Evolutionary conservation across 1,140 invertebrate species (phyloP), one percentile per base, ranked within the genome.

Genomic region (Ceratoteleas bidentatus): DNA sequence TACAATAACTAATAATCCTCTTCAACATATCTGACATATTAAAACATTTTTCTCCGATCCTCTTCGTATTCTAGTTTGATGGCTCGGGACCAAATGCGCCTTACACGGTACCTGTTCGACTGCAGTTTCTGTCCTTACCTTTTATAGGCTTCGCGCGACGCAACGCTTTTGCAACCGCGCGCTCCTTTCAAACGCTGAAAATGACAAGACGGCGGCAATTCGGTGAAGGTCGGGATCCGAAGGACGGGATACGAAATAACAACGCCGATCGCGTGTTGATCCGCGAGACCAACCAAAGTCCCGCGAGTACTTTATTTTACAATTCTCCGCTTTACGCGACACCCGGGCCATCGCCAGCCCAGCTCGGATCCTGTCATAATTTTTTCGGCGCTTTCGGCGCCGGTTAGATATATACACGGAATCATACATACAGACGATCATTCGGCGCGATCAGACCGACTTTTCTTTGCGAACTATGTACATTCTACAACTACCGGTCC

Each of bases 321-420:
- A 85, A 73, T 81, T 68, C 61, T 72, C 76, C 24, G 50, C 11
- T 40, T 77, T 74, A 60, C 52, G 15, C 58, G 62, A 78, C 74
- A 76, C 8, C 53, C 72, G 64, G 32, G 56, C 57, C 62, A 57
- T 24, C 49, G 74, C 64, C 73, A 62, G 60, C 15, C 61, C 53
- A 16, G 66, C 49, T 53, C 73, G 38, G 8, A 72, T 62, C 58
- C 58, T 74, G 32, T 64, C 53, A 82, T 73, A 74, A 77, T 69
- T 56, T 45, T 70, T 70, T 56, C 14, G 38, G 60, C 60, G 56
- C 57, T 70, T 57, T 79, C 65, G 75, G 64, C 75, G n/a, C 6
- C 8, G 40, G n/a, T 54, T 32, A 87, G 49, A 85, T 49, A 56
- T 89, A 89, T 89, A 86, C 89, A 89, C 88, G 89, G 56, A 88